These are phyloP conservation scores for Alcedo atthis DNA, from an alignment of 2,797 vertebrate species.

Conservation along the genomic window DNA sequence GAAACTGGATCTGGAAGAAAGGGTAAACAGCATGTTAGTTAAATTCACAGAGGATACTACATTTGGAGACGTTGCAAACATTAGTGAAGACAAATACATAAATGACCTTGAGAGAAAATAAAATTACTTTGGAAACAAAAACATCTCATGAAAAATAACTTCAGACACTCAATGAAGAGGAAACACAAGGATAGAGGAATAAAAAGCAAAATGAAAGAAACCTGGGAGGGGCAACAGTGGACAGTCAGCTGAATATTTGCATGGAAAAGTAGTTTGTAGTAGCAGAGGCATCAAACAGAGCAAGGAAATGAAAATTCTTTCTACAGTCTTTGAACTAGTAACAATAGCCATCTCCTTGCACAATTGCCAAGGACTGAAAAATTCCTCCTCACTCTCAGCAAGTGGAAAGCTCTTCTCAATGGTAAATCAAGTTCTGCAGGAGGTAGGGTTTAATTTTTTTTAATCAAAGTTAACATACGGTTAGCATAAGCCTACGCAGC, in stretches of 20 bases:
- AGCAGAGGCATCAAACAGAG: conserved; percentile 56
- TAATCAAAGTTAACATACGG: conserved; percentile 69
- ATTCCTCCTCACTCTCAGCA: conserved; percentile 52
- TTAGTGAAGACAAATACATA: conserved; percentile 63
- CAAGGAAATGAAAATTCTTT: conserved; percentile 56
- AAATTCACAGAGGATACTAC: conserved; percentile 67
- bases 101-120: conserved; percentile 39
- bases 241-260: conserved; percentile 27
- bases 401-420: conserved; percentile 62
- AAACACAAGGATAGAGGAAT: neutral
- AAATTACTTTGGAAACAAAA: conserved; percentile 31
- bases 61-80: conserved; percentile 60
- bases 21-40: conserved; percentile 77
- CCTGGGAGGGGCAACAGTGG: neutral
- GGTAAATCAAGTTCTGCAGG: conserved; percentile 65
- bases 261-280: conserved; percentile 36
- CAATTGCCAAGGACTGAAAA: conserved; percentile 55
- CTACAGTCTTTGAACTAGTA: conserved; percentile 24
- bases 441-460: conserved; percentile 69
- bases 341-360: conserved; percentile 48
- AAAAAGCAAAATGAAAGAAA: conserved; percentile 27
- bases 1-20: conserved; percentile 80
- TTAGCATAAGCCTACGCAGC: conserved; percentile 70
- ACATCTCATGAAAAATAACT: neutral
- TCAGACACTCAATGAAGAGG: neutral